These are phyloP conservation scores for Eumerus sabulonum DNA, from an alignment of 2,888 invertebrate species.

Conservation along the genomic window DNA sequence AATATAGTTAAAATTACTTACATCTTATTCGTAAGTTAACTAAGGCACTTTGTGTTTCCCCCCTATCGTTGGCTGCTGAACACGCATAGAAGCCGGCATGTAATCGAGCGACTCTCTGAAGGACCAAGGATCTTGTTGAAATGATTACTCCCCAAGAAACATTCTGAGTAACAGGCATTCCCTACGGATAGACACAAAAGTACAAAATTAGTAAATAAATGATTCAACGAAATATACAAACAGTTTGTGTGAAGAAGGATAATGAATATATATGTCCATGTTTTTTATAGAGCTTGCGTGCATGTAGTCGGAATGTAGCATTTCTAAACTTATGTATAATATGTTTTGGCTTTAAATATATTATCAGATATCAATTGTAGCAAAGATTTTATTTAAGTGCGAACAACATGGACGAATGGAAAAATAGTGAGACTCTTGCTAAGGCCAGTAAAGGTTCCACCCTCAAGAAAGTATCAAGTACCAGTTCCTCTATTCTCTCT, in stretches of 20 bases:
- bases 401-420: too few relatives aligned
- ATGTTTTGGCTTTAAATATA: too few relatives aligned
- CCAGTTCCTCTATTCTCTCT: too few relatives aligned
- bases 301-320: too few relatives aligned
- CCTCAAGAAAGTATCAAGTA: too few relatives aligned
- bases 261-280: too few relatives aligned
- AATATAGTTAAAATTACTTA: conserved; percentile 80
- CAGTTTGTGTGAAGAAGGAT: too few relatives aligned
- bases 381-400: too few relatives aligned
- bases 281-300: not conserved
- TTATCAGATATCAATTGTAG: too few relatives aligned
- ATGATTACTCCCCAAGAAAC: conserved; percentile 91
- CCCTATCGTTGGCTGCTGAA: conserved; percentile 89
- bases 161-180: conserved; percentile 88
- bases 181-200: conserved; percentile 80
- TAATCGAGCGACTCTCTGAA: conserved; percentile 90
- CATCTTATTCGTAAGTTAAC: conserved; percentile 90
- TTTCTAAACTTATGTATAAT: too few relatives aligned
- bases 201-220: conserved; percentile 47
- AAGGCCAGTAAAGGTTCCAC: too few relatives aligned
- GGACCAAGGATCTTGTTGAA: conserved; percentile 92
- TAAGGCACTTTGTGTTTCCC: conserved; percentile 88
- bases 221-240: conserved; percentile 41
- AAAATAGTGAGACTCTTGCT: too few relatives aligned
- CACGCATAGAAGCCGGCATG: conserved; percentile 93